Evolutionary conservation across 2,797 vertebrate species (phyloP).

Genomic region (Clarias pachynema): DNA sequence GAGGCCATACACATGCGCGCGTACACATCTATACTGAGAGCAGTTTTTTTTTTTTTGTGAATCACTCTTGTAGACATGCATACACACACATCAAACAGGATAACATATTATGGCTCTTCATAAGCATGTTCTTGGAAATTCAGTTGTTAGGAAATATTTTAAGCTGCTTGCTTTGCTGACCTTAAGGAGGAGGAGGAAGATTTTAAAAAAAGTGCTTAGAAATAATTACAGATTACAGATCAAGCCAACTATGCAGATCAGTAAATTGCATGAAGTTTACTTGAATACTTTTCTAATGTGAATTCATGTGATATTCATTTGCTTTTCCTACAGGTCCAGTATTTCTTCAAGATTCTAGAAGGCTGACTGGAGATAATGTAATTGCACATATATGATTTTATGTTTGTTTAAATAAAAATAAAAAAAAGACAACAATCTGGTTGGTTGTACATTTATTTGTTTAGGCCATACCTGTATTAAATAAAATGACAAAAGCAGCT

Average conservation of each 20-base stretch:
- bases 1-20: conserved; percentile 35
- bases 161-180: conserved; percentile 17
- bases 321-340: conserved; percentile 83
- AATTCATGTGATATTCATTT: conserved; percentile 7
- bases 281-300: not conserved
- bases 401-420: conserved; percentile 54
- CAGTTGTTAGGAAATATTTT: conserved; percentile 40
- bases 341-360: conserved; percentile 97
- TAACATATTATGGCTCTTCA: not conserved
- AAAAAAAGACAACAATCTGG: conserved; percentile 63
- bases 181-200: conserved; percentile 30
- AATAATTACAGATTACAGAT: not conserved
- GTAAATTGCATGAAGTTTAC: not conserved
- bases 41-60: not conserved
- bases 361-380: conserved; percentile 66
- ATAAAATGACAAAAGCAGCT: conserved; percentile 93
- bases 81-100: not conserved
- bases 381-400: conserved; percentile 52
- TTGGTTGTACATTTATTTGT: conserved; percentile 80
- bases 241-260: not conserved
- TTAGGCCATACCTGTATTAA: conserved; percentile 93
- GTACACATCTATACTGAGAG: conserved; percentile 24
- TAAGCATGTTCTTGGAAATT: conserved; percentile 38
- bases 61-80: not conserved
- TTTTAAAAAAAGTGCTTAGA: too few species aligned